Percentiles rank a stretch among this genome's conserved stretches.
These are phyloP conservation scores for Triops cancriformis DNA, from an alignment of 1,140 invertebrate species.

Conservation along the genomic window DNA sequence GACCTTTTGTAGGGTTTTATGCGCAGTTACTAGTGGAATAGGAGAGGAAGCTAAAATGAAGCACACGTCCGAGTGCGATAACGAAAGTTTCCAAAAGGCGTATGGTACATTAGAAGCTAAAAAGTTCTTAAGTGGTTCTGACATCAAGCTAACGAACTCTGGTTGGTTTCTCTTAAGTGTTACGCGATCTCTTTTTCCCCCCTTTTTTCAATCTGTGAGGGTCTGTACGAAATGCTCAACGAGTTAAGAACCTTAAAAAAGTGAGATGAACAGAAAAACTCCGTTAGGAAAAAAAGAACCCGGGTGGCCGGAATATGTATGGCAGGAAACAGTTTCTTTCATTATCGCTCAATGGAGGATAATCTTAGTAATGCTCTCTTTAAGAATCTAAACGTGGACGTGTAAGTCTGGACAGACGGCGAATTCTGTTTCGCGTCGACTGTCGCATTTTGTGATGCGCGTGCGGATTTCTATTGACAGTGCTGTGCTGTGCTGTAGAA, in stretches of 20 bases:
- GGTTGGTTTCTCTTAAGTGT: conserved; percentile 2
- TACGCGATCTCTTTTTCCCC: not conserved
- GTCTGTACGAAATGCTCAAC: not conserved
- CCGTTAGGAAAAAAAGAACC: too few species aligned
- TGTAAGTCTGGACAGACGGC: too few species aligned
- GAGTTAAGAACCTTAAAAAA: not conserved
- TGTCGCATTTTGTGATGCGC: too few species aligned
- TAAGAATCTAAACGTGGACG: too few species aligned
- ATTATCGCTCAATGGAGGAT: too few species aligned
- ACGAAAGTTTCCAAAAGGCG: not conserved
- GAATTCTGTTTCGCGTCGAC: too few species aligned
- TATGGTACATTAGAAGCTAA: not conserved
- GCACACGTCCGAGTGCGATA: not conserved
- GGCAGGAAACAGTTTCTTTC: too few species aligned
- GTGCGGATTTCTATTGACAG: too few species aligned
- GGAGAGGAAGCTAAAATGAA: not conserved
- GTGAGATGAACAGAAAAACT: too few species aligned
- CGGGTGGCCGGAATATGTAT: too few species aligned
- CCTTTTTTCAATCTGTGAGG: not conserved
- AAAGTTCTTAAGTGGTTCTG: conserved; percentile 14
- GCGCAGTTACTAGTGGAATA: not conserved
- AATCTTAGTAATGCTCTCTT: too few species aligned
- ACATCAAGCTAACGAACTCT: not conserved
- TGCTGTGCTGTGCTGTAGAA: too few species aligned
- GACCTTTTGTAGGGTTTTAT: not conserved